Conservation (phyloP, 2,888 invertebrate species). For the Zaprionus bogoriensis region DNA sequence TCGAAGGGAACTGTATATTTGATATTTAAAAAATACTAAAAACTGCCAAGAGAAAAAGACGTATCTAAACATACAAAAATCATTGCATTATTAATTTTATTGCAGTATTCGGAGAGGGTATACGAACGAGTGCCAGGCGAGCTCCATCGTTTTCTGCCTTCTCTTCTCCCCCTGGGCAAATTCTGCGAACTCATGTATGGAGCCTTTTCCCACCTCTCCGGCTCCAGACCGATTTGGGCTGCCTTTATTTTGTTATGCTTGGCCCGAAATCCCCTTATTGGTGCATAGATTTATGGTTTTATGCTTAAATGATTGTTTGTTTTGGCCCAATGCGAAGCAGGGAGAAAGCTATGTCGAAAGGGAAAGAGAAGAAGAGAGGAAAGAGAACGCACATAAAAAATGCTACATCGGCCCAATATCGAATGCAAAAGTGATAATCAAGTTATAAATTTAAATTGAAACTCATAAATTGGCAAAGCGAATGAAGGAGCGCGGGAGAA, state of each 20-base stretch:
- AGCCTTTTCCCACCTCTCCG: slow-evolving; percentile 5
- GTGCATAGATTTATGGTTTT: slow-evolving; percentile 62
- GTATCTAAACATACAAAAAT: too few species aligned
- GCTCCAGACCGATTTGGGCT: not conserved
- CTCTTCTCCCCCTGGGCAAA: slow-evolving; percentile 17
- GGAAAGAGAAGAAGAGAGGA: not conserved
- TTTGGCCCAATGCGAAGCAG: slow-evolving; percentile 3
- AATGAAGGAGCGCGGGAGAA: slow-evolving; percentile 13
- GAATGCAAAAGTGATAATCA: slow-evolving; percentile 63
- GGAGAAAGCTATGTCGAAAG: not conserved
- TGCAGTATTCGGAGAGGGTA: not conserved
- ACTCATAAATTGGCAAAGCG: slow-evolving; percentile 52
- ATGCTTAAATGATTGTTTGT: slow-evolving; percentile 64
- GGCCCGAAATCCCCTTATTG: slow-evolving; percentile 48
- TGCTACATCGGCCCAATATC: slow-evolving; percentile 13
- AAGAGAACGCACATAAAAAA: slow-evolving; percentile 20
- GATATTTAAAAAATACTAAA: too few species aligned
- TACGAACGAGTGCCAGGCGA: not conserved
- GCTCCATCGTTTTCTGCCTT: too few species aligned
- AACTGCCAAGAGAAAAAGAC: too few species aligned
- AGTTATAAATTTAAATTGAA: slow-evolving; percentile 65
- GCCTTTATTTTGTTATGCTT: slow-evolving; percentile 35
- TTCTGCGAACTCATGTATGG: slow-evolving; percentile 37
- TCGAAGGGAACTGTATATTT: too few species aligned
- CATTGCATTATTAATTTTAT: not conserved